Evolutionary conservation across 2,113 vertebrate species (phyloP).

Genomic region (Lipophrys pholis): DNA sequence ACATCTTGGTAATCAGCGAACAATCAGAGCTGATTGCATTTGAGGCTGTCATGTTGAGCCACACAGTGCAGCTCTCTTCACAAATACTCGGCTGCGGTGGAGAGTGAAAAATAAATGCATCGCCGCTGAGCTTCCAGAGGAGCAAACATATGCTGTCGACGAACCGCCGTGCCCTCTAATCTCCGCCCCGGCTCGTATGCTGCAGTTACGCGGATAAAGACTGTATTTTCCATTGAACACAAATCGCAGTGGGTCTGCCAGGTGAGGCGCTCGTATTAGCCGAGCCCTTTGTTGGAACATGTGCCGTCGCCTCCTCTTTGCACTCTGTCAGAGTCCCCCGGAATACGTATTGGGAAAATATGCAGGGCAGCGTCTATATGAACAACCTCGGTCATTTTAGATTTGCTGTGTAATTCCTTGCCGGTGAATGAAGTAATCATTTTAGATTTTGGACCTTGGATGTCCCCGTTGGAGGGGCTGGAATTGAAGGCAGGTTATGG

Average conservation of each 20-base stretch:
- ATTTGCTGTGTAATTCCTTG: neutral
- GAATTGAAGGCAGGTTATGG: conserved; percentile 44
- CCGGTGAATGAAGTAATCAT: conserved; percentile 17
- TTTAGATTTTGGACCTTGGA: conserved; percentile 27
- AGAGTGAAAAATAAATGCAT: neutral
- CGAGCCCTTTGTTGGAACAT: neutral
- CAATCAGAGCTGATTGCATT: conserved; percentile 25
- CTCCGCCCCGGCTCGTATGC: neutral
- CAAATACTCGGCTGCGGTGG: neutral
- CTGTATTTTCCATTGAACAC: neutral
- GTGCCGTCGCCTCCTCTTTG: conserved; percentile 2
- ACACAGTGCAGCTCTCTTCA: neutral
- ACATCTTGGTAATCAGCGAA: conserved; percentile 9
- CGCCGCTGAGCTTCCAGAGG: neutral
- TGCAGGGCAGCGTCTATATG: neutral
- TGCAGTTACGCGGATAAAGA: neutral
- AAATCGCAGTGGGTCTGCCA: conserved; percentile 4
- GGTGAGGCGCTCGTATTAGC: neutral
- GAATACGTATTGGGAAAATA: neutral
- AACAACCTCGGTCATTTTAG: neutral
- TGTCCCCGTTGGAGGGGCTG: conserved; percentile 26
- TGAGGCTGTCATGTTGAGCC: neutral
- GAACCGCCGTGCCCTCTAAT: neutral
- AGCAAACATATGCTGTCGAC: neutral
- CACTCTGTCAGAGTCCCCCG: conserved; percentile 5